Conservation (phyloP, 2,797 vertebrate genomes). For the Phrynocephalus guinanensis region DNA sequence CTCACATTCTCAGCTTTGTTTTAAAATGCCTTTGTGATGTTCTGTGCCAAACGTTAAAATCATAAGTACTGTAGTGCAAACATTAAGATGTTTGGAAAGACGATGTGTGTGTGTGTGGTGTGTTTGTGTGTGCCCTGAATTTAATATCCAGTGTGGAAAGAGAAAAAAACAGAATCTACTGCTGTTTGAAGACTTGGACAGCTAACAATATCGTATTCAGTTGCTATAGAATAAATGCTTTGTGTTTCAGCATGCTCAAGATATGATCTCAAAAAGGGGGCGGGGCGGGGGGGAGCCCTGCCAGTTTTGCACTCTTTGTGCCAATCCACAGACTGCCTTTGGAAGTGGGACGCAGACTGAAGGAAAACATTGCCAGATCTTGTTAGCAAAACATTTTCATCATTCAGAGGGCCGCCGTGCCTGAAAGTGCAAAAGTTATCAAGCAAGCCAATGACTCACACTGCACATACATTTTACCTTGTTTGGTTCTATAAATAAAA, state of each 20-base stretch:
- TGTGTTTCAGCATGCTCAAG: slow-evolving; percentile 57
- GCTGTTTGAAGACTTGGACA: slow-evolving; percentile 51
- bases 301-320: slow-evolving; percentile 44
- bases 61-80: slow-evolving; percentile 9
- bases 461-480: slow-evolving; percentile 54
- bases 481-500: slow-evolving; percentile 38
- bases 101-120: not conserved
- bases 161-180: slow-evolving; percentile 21
- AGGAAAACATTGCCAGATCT: slow-evolving; percentile 61
- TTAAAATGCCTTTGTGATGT: slow-evolving; percentile 17
- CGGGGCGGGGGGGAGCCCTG: not conserved
- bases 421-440: slow-evolving; percentile 58
- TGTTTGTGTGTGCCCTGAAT: not conserved
- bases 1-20: slow-evolving; percentile 16
- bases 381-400: slow-evolving; percentile 71
- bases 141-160: slow-evolving; percentile 13
- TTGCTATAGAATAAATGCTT: slow-evolving; percentile 66
- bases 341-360: slow-evolving; percentile 20
- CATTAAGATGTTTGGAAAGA: slow-evolving; percentile 25
- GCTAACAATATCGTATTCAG: slow-evolving; percentile 63
- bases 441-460: slow-evolving; percentile 64
- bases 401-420: slow-evolving; percentile 62
- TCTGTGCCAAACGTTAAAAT: not conserved
- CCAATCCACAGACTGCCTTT: slow-evolving; percentile 52
- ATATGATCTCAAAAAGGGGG: slow-evolving; percentile 50